Conservation (phyloP, 2,888 invertebrate genomes). For the Ptycholaimellus sp. region DNA sequence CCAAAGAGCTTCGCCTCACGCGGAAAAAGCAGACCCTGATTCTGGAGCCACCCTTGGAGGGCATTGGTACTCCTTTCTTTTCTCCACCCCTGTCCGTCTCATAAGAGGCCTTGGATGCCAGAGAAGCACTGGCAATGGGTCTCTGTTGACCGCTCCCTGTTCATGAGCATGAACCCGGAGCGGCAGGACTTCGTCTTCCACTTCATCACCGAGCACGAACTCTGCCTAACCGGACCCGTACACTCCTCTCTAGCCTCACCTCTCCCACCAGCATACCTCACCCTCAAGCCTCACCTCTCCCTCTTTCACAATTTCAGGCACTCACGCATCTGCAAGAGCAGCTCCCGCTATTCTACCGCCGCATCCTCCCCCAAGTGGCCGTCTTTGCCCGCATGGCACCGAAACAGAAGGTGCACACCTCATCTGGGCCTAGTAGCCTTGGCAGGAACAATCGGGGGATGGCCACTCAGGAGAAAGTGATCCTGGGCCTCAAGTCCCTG, state of each 20-base stretch:
- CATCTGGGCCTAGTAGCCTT: background rate
- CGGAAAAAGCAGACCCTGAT: constrained; percentile 35
- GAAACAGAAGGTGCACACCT: constrained; percentile 61
- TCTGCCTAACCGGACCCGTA: constrained; percentile 80
- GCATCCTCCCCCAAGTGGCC: constrained; percentile 56
- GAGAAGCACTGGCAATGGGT: too few species aligned
- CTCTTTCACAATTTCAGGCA: constrained; percentile 8
- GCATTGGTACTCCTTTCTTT: constrained; percentile 3
- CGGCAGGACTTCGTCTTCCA: too few species aligned
- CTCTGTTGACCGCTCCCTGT: too few species aligned
- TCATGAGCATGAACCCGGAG: too few species aligned
- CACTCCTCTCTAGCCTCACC: constrained; percentile 8
- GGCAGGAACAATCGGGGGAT: too few species aligned
- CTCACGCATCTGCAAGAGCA: constrained; percentile 37
- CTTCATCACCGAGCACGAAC: constrained; percentile 49
- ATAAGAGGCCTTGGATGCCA: too few species aligned
- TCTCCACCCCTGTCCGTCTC: too few species aligned
- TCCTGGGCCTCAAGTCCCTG: constrained; percentile 58
- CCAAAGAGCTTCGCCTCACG: constrained; percentile 67
- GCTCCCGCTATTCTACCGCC: constrained; percentile 40
- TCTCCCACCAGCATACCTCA: background rate
- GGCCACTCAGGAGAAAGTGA: constrained; percentile 56
- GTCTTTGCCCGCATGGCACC: constrained; percentile 93
- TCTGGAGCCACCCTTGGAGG: constrained; percentile 12
- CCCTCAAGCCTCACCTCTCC: constrained; percentile 3